Base-by-base conservation (phyloP, 2,888 invertebrate genomes). In the Drosophila austrosaltans region DNA sequence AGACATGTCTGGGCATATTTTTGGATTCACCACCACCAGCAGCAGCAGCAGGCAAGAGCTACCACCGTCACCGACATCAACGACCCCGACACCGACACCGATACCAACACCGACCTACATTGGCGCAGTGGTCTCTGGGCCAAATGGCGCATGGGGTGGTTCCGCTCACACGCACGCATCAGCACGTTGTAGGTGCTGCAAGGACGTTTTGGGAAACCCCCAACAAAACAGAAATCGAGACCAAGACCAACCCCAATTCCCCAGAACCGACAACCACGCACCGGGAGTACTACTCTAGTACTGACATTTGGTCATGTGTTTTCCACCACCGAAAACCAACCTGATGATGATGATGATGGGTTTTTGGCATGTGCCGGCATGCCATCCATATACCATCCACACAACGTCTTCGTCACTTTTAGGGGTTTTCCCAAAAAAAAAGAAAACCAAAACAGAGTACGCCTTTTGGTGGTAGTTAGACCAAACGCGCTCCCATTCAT, bases 111-210 rank as follows among this genome's bases (percentile, higher is more conserved):
- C 87, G 89, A 88, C 87, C 85, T 85, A 88, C 75, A 77, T 87
- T 88, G 89, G 87, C 89, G 84, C 84, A 86, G 75, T 82, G 78
- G 69, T 53, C 85, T 80, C 77, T 85, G 83, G 88, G 82, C 69
- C 78, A 85, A 77, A 81, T 83, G 79, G 84, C 89, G 86, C 89
- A 88, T 83, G 84, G 84, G 86, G 89, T 88, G 83, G 87, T 84
- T 88, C 81, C 85, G 87, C 89, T 87, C 87, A 86, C 83, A 87
- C 72, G 66, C 78, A 77, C 70, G 73, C 72, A 79, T 80, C 79
- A 86, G 80, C 82, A 82, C 85, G 79, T 77, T 66, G 75, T 78
- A 85, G 86, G 86, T 86, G 86, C 86, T 86, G 86, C 86, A 89
- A 86, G 86, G 86, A 86, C 89, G 85, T 87, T 85, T 72, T 75